Evolutionary conservation across 64 coral and sea anemone species (phyloP).

Genomic region (Montipora capricornis): DNA sequence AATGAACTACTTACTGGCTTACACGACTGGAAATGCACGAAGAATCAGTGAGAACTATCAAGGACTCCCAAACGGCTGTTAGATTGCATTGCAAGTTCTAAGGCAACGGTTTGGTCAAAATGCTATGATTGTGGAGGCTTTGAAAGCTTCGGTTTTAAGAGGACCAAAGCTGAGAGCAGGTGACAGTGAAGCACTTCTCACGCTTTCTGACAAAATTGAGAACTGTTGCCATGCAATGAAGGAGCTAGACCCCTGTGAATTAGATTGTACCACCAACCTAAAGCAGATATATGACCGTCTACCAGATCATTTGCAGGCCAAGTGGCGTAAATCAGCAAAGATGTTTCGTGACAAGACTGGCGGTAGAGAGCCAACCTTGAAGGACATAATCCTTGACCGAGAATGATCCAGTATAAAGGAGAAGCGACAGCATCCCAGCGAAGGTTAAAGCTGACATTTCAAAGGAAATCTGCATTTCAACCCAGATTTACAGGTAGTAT

Average conservation of each 20-base stretch:
- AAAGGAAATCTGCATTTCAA: too few species aligned
- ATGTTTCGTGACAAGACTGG: neutral
- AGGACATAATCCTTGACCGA: slow-evolving; percentile 41
- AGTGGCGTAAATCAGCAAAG: too few species aligned
- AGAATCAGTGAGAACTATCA: slow-evolving; percentile 51
- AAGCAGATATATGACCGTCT: neutral
- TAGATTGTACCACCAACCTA: slow-evolving; percentile 66
- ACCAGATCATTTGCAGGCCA: too few species aligned
- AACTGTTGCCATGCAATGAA: slow-evolving; percentile 25
- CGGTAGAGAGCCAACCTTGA: slow-evolving; percentile 29
- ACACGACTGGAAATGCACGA: slow-evolving; percentile 42
- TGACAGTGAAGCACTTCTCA: too few species aligned
- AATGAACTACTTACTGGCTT: too few species aligned
- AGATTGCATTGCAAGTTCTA: neutral
- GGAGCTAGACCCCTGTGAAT: slow-evolving; percentile 46
- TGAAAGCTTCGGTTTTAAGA: too few species aligned
- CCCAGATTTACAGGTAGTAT: neutral
- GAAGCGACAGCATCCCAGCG: neutral
- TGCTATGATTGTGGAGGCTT: too few species aligned
- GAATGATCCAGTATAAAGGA: slow-evolving; percentile 61
- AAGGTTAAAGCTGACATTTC: too few species aligned
- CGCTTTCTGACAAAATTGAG: neutral
- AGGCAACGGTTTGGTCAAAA: too few species aligned
- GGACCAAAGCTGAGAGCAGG: too few species aligned
- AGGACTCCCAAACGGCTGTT: slow-evolving; percentile 61